Evolutionary conservation across 2,888 invertebrate genomes (phyloP).

Genomic region (Drosophila leonis): DNA sequence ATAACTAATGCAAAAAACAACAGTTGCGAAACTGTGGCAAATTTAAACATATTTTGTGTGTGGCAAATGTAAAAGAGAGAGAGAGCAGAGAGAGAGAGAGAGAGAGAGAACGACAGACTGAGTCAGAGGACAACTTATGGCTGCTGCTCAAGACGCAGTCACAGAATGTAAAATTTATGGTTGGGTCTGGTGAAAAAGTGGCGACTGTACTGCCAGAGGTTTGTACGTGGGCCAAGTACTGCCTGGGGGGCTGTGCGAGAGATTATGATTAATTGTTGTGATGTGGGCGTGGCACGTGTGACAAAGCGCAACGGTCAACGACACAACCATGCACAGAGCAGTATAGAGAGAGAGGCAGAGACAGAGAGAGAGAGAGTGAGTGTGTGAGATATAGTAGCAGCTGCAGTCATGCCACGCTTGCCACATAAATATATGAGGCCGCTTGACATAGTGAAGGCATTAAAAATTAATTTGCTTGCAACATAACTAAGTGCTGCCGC

Average conservation of each 20-base stretch:
- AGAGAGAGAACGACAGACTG: neutral
- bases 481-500: conserved; percentile 53
- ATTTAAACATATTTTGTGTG: conserved; percentile 67
- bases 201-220: conserved; percentile 32
- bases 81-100: neutral
- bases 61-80: neutral
- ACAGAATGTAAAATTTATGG: conserved; percentile 73
- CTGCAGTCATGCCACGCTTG: conserved; percentile 46
- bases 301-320: conserved; percentile 71
- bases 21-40: conserved; percentile 59
- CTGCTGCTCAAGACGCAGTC: conserved; percentile 66
- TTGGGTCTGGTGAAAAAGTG: conserved; percentile 68
- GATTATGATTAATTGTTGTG: conserved; percentile 76
- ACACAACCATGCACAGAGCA: conserved; percentile 47
- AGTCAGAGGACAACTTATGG: conserved; percentile 68
- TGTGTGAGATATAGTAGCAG: conserved; percentile 16
- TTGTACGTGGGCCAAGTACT: conserved; percentile 66
- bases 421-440: conserved; percentile 69
- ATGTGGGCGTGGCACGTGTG: conserved; percentile 75
- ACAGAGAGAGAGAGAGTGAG: neutral
- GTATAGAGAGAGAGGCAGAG: neutral
- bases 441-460: conserved; percentile 69
- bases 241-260: conserved; percentile 59
- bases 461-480: conserved; percentile 76
- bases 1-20: conserved; percentile 68